Evolutionary conservation across 1,140 invertebrate genomes (phyloP).

Genomic region (Augochlora pura): DNA sequence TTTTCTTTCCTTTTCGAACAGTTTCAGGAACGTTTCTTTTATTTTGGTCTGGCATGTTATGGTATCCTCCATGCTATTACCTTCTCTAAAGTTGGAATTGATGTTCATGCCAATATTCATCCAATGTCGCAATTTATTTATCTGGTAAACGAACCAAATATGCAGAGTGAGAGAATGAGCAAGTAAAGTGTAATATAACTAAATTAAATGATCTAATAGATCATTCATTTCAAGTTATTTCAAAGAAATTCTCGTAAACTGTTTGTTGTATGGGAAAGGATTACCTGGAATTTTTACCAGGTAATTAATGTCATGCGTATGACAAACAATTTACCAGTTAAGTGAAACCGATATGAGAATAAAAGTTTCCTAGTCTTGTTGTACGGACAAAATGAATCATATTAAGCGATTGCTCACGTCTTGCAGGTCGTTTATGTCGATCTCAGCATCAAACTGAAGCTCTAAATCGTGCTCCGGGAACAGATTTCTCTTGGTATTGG

Average conservation of each 20-base stretch:
- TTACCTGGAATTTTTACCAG: too few species aligned
- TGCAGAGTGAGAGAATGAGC: not conserved
- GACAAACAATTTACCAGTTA: too few species aligned
- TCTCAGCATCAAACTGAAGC: constrained; percentile 86
- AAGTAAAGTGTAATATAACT: too few species aligned
- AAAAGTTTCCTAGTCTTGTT: too few species aligned
- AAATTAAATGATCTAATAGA: too few species aligned
- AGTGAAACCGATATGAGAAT: too few species aligned
- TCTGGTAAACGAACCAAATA: constrained; percentile 52
- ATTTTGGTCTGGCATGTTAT: constrained; percentile 67
- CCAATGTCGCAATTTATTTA: constrained; percentile 76
- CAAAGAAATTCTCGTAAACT: too few species aligned
- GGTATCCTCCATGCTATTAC: constrained; percentile 50
- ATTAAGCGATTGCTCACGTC: constrained; percentile 75
- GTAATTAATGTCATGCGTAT: too few species aligned
- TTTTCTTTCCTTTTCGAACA: constrained; percentile 64
- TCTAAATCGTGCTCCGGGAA: constrained; percentile 93
- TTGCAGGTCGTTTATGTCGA: constrained; percentile 84
- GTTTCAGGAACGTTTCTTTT: constrained; percentile 51
- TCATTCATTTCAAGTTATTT: too few species aligned
- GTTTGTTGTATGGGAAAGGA: too few species aligned
- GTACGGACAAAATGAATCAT: not conserved
- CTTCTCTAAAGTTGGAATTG: constrained; percentile 76
- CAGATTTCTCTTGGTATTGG: constrained; percentile 79
- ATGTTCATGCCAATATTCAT: constrained; percentile 70